These are phyloP conservation scores for Pimephales promelas DNA, from an alignment of 2,113 vertebrate species.

Conservation along the genomic window DNA sequence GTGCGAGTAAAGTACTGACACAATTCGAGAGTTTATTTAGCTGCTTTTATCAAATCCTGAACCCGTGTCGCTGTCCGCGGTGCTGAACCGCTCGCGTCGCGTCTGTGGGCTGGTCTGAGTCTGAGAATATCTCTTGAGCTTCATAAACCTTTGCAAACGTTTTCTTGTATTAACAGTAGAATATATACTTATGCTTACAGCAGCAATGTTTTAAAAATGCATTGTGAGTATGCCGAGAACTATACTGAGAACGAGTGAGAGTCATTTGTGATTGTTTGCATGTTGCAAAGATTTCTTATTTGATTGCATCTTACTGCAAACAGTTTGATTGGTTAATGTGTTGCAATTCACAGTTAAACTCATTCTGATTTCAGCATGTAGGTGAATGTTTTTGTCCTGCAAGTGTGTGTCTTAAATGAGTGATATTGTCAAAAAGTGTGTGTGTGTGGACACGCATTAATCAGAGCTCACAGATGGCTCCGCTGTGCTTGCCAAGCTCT, in stretches of 20 bases:
- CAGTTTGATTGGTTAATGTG: background rate
- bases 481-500: background rate
- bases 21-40: too few species aligned
- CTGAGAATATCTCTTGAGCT: background rate
- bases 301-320: background rate
- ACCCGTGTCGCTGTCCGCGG: background rate
- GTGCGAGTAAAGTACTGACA: too few species aligned
- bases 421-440: background rate
- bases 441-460: background rate
- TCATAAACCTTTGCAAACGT: background rate
- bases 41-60: too few species aligned
- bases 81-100: background rate
- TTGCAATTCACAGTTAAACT: background rate
- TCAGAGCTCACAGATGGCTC: slow-evolving; percentile 18
- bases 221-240: background rate
- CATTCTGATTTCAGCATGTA: background rate
- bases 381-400: background rate
- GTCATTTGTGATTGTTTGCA: background rate
- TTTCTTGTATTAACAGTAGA: background rate
- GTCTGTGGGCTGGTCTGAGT: too few species aligned
- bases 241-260: too few species aligned
- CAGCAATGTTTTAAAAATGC: background rate
- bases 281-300: background rate
- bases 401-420: background rate
- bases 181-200: background rate